Evolutionary conservation across 1,140 invertebrate genomes (phyloP), one percentile per base, ranked within the genome.

Genomic region (Parapsyche elsis): DNA sequence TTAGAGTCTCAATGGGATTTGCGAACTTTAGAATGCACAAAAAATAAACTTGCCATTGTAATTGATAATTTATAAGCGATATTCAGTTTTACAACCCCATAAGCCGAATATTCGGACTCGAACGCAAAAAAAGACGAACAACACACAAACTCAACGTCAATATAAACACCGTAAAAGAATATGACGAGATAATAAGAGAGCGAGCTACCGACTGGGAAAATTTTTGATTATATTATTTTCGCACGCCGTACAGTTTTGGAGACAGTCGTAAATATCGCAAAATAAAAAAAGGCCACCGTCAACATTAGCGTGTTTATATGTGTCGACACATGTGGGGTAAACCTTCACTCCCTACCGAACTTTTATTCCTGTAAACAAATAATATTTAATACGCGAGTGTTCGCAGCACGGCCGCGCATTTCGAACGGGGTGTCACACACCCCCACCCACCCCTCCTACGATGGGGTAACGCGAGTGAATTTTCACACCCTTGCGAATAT

Each of bases 301-400:
- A 45, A 76, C 53, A 76, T 76, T 46, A 76, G 73, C 73, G 73
- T 76, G 73, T 76, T 76, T 57, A 53, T 57, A 53, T 75, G 53
- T 76, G 49, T 76, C 75, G 49, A 76, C 75, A 76, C 23, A 46
- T 16, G 24, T 16, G 75, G 53, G 49, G 57, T 9, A 61, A 23
- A 26, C 26, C 70, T 30, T 26, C 26, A 16, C 26, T n/a, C n/a
- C n/a, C n/a, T n/a, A n/a, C n/a, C n/a, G n/a, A n/a, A 61, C 53
- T 76, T 76, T 76, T 76, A 61, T 61, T 76, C 23, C 24, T 14
- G 49, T 61, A 76, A 76, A 61, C 75, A 76, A 61, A 76, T 61
- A 76, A 76, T 61, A 76, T 76, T 61, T 61, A 76, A 76, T 76
- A 44, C 53, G 53, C 75, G 75, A 76, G 59, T 76, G 49, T 76